Evolutionary conservation across 1,140 invertebrate species (phyloP).

Genomic region (Vollenhovia emeryi): DNA sequence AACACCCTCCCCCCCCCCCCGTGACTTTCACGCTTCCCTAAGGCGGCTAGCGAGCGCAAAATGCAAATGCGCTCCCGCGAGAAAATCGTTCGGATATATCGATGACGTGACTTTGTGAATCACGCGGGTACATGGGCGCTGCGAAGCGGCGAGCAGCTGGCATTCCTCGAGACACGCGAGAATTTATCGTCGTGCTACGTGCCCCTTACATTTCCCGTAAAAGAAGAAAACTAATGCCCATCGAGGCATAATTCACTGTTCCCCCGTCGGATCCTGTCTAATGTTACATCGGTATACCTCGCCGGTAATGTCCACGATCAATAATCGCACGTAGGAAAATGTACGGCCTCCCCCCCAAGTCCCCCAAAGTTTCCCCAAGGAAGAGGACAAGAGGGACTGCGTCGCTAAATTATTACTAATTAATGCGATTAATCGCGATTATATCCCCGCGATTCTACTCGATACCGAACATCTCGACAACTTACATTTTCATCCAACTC

Average conservation of each 20-base stretch:
- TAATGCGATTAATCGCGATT: conserved; percentile 2
- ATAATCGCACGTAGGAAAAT: conserved; percentile 36
- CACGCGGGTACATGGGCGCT: conserved; percentile 49
- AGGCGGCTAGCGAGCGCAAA: conserved; percentile 7
- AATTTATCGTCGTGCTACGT: conserved; percentile 65
- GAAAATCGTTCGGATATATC: conserved; percentile 65
- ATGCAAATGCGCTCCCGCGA: conserved; percentile 10
- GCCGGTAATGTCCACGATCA: conserved; percentile 43
- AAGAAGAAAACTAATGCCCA: conserved; percentile 60
- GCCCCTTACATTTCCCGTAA: conserved; percentile 63
- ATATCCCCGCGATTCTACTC: background rate
- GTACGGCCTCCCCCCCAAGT: background rate
- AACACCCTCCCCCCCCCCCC: too few relatives aligned
- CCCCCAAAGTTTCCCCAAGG: background rate
- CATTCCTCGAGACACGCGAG: conserved; percentile 63
- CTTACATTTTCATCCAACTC: background rate
- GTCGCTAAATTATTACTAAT: conserved; percentile 8
- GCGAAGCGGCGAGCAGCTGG: conserved; percentile 47
- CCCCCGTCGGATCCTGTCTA: conserved; percentile 48
- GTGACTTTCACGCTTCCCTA: background rate
- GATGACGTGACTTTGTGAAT: conserved; percentile 72
- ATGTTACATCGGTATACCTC: conserved; percentile 49
- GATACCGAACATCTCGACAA: background rate
- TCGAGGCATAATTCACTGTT: conserved; percentile 50
- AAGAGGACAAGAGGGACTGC: background rate